These are phyloP conservation scores for Sweltsa coloradensis DNA, from an alignment of 1,140 invertebrate genomes.

Conservation along the genomic window DNA sequence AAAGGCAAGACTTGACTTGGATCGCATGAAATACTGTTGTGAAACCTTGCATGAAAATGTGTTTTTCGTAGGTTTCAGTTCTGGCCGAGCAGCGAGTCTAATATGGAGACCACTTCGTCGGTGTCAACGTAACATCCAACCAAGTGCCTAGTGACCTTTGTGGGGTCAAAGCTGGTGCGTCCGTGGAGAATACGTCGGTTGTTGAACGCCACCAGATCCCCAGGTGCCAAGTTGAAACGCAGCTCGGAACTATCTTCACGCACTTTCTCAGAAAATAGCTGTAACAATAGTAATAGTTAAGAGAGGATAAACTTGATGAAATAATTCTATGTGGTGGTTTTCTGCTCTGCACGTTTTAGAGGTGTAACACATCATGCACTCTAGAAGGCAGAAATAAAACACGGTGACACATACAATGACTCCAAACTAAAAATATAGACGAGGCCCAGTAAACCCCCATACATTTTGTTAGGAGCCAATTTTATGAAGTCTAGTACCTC, in stretches of 20 bases:
- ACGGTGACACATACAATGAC: too few relatives aligned
- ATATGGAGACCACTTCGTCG: conserved; percentile 27
- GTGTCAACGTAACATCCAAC: conserved; percentile 31
- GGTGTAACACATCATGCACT: too few relatives aligned
- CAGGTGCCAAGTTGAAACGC: conserved; percentile 26
- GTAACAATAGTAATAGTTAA: too few relatives aligned
- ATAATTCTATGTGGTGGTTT: too few relatives aligned
- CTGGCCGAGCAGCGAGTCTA: conserved; percentile 22
- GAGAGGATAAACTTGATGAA: too few relatives aligned
- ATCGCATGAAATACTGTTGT: too few relatives aligned
- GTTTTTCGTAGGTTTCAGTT: too few relatives aligned
- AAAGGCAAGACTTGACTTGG: too few relatives aligned
- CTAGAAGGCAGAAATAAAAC: too few relatives aligned
- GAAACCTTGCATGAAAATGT: too few relatives aligned
- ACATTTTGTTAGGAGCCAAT: background rate
- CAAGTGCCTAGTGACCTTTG: conserved; percentile 24
- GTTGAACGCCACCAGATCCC: conserved; percentile 30
- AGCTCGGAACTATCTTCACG: conserved; percentile 21
- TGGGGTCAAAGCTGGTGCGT: conserved; percentile 25
- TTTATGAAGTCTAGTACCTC: too few relatives aligned
- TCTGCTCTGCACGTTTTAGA: too few relatives aligned
- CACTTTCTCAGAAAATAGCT: conserved; percentile 25
- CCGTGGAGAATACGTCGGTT: conserved; percentile 29
- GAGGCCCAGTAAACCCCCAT: background rate
- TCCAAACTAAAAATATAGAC: conserved; percentile 19